Conservation (phyloP, 2,113 vertebrate species). For the Vidua chalybeata region DNA sequence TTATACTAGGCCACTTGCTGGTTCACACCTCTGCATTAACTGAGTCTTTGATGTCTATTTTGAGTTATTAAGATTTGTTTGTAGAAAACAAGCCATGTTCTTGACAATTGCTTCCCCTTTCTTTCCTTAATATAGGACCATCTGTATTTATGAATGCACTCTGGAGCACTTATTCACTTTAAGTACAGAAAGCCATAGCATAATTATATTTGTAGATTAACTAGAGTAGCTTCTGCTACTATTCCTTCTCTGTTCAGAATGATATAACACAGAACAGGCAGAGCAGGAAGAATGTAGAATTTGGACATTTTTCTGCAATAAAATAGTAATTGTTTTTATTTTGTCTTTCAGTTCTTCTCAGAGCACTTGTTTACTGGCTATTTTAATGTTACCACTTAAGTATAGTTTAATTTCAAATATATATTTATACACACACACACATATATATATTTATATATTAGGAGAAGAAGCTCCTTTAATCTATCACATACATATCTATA, state of each 20-base stretch:
- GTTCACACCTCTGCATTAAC: not conserved
- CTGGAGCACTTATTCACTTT: not conserved
- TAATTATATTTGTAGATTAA: not conserved
- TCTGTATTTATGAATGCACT: not conserved
- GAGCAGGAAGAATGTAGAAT: not conserved
- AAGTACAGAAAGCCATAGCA: not conserved
- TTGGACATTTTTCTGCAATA: not conserved
- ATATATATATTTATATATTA: not conserved
- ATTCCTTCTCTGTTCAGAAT: not conserved
- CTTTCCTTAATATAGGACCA: not conserved
- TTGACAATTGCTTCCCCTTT: not conserved
- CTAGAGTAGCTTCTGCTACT: not conserved
- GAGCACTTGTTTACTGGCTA: not conserved
- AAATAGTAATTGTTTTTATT: not conserved
- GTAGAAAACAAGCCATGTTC: not conserved
- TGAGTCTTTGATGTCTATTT: not conserved
- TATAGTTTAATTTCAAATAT: not conserved
- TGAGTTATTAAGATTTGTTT: not conserved
- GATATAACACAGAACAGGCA: not conserved
- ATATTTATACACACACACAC: not conserved
- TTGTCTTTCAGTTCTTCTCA: not conserved
- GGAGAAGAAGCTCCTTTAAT: not conserved
- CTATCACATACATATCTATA: not conserved
- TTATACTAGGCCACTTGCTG: not conserved
- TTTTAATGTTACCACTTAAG: not conserved